A percentile compares a stretch with the other conserved stretches of the same genome.
phyloP scores from a whole-genome alignment of 1,140 invertebrate genomes.

The Schlechtendalia chinensis region DNA sequence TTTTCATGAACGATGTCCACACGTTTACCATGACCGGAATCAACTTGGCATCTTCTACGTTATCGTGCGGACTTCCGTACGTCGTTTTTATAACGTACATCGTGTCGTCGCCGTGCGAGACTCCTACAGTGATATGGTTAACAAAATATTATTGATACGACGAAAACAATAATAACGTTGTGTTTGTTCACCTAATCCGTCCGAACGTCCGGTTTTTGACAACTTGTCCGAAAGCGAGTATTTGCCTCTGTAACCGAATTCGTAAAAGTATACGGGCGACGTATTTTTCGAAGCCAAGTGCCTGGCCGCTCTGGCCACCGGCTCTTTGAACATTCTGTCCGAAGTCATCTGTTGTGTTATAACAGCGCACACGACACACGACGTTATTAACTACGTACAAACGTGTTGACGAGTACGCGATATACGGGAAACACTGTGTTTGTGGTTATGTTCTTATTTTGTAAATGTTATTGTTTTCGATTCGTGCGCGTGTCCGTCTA shows the following conservation, averaged over 20 bases:
- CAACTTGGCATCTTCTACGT: slow-evolving; percentile 47
- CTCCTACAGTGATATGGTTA: slow-evolving; percentile 29
- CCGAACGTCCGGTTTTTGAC: slow-evolving; percentile 53
- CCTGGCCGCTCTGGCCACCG: slow-evolving; percentile 61
- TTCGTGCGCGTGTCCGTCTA: no score
- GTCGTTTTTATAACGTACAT: slow-evolving; percentile 48
- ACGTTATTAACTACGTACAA: no score
- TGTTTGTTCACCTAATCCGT: slow-evolving; percentile 61
- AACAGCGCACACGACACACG: no score
- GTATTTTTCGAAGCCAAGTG: slow-evolving; percentile 60
- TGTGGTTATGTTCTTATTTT: no score
- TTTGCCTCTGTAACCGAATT: slow-evolving; percentile 60
- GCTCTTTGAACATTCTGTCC: slow-evolving; percentile 63
- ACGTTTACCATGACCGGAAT: slow-evolving; percentile 51
- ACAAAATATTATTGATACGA: background rate
- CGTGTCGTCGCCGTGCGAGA: slow-evolving; percentile 52
- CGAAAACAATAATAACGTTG: background rate
- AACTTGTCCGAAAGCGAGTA: slow-evolving; percentile 60
- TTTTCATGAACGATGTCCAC: slow-evolving; percentile 51
- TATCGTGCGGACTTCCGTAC: slow-evolving; percentile 51
- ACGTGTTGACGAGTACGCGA: no score
- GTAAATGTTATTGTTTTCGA: no score
- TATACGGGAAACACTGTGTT: no score
- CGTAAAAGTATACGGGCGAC: slow-evolving; percentile 64
- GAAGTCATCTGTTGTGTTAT: slow-evolving; percentile 61